Percentiles rank a stretch among this genome's conserved stretches.
Conservation (phyloP, 1,140 invertebrate genomes). For the Chrysopa pallens region DNA sequence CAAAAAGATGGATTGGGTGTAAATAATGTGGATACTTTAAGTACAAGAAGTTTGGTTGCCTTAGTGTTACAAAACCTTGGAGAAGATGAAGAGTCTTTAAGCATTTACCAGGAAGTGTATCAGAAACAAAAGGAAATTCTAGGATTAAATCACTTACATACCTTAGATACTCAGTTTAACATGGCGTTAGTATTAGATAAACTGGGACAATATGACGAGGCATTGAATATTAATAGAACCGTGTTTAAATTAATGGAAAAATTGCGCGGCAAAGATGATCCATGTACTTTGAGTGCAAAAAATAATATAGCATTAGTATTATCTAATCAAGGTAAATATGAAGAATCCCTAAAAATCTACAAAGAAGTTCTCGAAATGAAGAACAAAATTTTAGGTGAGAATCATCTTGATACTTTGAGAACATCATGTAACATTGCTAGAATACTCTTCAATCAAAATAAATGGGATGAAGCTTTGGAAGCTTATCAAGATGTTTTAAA, state of each 20-base stretch:
- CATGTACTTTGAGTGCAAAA: too few species aligned
- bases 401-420: constrained; percentile 13
- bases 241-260: too few species aligned
- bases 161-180: constrained; percentile 5
- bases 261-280: too few species aligned
- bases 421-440: constrained; percentile 4
- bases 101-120: constrained; percentile 10
- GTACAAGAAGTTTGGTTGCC: constrained; percentile 8
- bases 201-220: too few species aligned
- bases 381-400: constrained; percentile 9
- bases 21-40: constrained; percentile 10
- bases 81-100: constrained; percentile 13
- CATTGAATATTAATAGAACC: too few species aligned
- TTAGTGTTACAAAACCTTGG: constrained; percentile 8
- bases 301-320: too few species aligned
- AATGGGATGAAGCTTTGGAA: too few species aligned
- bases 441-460: background rate
- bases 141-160: constrained; percentile 5
- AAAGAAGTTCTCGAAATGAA: constrained; percentile 9
- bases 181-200: constrained; percentile 8
- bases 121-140: constrained; percentile 10
- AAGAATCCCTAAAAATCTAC: constrained; percentile 12
- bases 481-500: constrained; percentile 1
- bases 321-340: constrained; percentile 6
- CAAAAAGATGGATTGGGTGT: too few species aligned